Conservation (phyloP, 2,888 invertebrate species). For the Clepsis dumicolana region DNA sequence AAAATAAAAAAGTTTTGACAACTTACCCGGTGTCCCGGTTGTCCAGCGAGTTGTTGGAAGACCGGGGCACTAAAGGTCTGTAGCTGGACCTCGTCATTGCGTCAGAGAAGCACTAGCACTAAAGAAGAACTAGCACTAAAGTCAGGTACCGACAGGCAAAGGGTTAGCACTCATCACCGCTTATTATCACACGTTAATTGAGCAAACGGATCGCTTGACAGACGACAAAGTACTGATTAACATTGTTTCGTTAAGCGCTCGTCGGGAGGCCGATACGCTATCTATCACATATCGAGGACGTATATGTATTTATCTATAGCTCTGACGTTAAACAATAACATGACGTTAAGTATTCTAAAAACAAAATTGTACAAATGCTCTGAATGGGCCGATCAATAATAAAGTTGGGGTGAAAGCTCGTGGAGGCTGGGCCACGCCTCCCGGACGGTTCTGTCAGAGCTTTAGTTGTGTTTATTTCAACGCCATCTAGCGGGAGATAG, state of each 20-base stretch:
- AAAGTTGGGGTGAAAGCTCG: conserved; percentile 75
- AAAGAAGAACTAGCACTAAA: conserved; percentile 18
- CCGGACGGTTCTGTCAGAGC: conserved; percentile 59
- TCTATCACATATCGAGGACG: conserved; percentile 60
- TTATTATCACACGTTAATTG: conserved; percentile 52
- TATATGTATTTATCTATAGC: conserved; percentile 49
- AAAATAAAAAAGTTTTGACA: neutral
- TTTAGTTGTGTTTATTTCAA: conserved; percentile 51
- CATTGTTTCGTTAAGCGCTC: conserved; percentile 64
- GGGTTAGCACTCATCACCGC: conserved; percentile 51
- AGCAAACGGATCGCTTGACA: conserved; percentile 64
- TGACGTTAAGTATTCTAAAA: conserved; percentile 58
- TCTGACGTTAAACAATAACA: conserved; percentile 55
- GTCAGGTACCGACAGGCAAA: conserved; percentile 18
- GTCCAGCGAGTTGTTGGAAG: conserved; percentile 75
- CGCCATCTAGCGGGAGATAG: conserved; percentile 66
- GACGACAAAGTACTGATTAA: conserved; percentile 68
- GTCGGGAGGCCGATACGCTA: conserved; percentile 56
- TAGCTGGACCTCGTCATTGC: conserved; percentile 79
- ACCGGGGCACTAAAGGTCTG: conserved; percentile 75
- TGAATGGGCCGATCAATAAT: conserved; percentile 74
- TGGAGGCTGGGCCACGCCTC: conserved; percentile 69
- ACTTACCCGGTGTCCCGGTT: conserved; percentile 76
- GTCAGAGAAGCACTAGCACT: neutral
- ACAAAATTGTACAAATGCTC: conserved; percentile 60